phyloP scores from a whole-genome alignment of 2,888 invertebrate species.

The Patella pellucida region DNA sequence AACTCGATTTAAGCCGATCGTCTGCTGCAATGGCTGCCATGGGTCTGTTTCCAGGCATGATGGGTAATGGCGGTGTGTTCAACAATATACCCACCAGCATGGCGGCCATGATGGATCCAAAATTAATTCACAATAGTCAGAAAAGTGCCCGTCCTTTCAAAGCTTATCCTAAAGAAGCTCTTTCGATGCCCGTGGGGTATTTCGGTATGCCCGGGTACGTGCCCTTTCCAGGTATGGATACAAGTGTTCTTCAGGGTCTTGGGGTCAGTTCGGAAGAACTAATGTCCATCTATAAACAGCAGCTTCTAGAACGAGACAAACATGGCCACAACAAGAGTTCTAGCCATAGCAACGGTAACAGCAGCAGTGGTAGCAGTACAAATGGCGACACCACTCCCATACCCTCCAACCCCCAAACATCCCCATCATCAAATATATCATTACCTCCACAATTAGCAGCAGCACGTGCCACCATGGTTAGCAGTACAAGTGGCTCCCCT shows the following conservation, averaged over 20 bases:
- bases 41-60: constrained; percentile 20
- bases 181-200: constrained; percentile 75
- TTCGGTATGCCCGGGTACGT: constrained; percentile 58
- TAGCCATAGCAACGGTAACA: constrained; percentile 20
- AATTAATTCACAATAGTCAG: constrained; percentile 20
- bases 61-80: constrained; percentile 20
- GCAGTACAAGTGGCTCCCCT: constrained; percentile 18
- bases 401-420: constrained; percentile 29
- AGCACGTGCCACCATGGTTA: constrained; percentile 22
- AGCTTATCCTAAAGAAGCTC: constrained; percentile 81
- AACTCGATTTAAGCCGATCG: constrained; percentile 35
- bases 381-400: constrained; percentile 21
- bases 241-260: constrained; percentile 47
- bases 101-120: constrained; percentile 17
- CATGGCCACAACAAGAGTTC: background rate
- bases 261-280: constrained; percentile 58
- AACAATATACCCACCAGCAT: constrained; percentile 23
- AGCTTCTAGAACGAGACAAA: constrained; percentile 52
- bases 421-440: constrained; percentile 26
- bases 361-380: constrained; percentile 23
- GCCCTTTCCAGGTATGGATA: constrained; percentile 53
- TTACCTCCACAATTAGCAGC: constrained; percentile 30
- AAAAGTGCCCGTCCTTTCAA: constrained; percentile 68
- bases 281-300: constrained; percentile 60
- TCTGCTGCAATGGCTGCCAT: constrained; percentile 25